phyloP scores from a whole-genome alignment of 92 coral and sea anemone species.

The Epizoanthus fatuus region DNA sequence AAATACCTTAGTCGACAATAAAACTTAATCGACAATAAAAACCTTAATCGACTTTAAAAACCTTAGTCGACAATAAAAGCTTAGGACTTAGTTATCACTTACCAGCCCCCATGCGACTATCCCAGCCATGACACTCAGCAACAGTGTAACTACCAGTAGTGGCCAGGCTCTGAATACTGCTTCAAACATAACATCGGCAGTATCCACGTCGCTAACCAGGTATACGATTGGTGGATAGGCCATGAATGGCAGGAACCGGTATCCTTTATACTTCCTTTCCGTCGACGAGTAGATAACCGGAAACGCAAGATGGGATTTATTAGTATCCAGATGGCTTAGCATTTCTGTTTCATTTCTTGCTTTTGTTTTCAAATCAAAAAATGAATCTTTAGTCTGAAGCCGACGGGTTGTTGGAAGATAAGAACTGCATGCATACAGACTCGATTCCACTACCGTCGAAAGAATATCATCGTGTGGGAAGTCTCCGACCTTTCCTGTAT shows the following conservation, averaged over 20 bases:
- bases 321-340: background rate
- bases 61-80: background rate
- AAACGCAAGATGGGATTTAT: background rate
- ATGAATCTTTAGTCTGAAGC: too few relatives aligned
- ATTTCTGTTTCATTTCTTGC: background rate
- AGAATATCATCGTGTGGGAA: too few relatives aligned
- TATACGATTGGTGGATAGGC: background rate
- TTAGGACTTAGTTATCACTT: background rate
- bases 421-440: too few relatives aligned
- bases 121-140: conserved; percentile 2
- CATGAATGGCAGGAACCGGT: background rate
- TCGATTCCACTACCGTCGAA: too few relatives aligned
- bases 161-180: conserved; percentile 6
- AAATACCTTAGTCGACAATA: too few relatives aligned
- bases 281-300: background rate
- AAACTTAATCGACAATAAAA: background rate
- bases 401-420: too few relatives aligned
- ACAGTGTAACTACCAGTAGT: background rate
- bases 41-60: background rate
- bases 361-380: background rate
- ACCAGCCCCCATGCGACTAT: background rate
- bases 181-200: background rate
- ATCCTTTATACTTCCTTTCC: background rate
- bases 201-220: background rate
- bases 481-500: too few relatives aligned